Conservation (phyloP, 2,888 invertebrate genomes). For the Chymomyza procnemis region DNA sequence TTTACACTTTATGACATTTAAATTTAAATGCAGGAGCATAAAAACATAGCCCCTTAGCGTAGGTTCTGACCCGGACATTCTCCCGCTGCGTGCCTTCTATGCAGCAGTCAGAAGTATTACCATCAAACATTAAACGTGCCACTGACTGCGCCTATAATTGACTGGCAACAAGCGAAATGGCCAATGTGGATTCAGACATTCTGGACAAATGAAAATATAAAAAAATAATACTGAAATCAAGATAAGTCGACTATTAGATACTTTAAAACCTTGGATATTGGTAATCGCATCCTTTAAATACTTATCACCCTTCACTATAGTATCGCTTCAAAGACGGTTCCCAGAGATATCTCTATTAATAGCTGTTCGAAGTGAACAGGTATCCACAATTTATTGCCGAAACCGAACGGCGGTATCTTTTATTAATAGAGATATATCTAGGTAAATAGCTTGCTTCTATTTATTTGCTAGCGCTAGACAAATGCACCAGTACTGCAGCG, state of each 20-base stretch:
- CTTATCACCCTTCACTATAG: too few relatives aligned
- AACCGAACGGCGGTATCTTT: too few relatives aligned
- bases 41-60: slow-evolving; percentile 19
- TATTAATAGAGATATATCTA: too few relatives aligned
- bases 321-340: too few relatives aligned
- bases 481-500: too few relatives aligned
- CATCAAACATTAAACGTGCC: slow-evolving; percentile 51
- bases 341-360: too few relatives aligned
- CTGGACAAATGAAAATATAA: slow-evolving; percentile 20
- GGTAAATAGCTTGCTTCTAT: too few relatives aligned
- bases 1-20: slow-evolving; percentile 42
- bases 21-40: slow-evolving; percentile 45
- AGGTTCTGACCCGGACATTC: neutral
- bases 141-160: slow-evolving; percentile 51
- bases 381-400: too few relatives aligned
- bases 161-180: neutral
- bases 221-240: slow-evolving; percentile 12
- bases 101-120: slow-evolving; percentile 30
- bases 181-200: neutral
- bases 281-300: too few relatives aligned
- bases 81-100: slow-evolving; percentile 18
- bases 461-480: too few relatives aligned
- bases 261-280: neutral
- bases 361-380: too few relatives aligned
- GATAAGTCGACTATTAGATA: neutral